Conservation (phyloP, 2,888 invertebrate genomes). For the Lithosia quadra region DNA sequence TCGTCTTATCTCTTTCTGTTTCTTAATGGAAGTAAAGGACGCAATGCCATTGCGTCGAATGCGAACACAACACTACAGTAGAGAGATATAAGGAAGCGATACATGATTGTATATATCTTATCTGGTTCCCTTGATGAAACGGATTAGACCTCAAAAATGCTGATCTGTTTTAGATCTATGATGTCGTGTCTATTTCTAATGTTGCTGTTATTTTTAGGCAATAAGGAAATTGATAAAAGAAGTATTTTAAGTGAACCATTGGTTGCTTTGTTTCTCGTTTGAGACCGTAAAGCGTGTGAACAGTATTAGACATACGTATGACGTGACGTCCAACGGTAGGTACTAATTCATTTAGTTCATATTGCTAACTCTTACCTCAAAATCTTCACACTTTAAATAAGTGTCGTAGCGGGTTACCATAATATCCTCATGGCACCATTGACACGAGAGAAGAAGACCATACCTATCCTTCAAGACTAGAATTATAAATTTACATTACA, state of each 20-base stretch:
- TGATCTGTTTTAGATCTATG: background rate
- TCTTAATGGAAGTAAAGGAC: slow-evolving; percentile 44
- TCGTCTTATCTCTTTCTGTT: slow-evolving; percentile 53
- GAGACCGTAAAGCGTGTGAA: background rate
- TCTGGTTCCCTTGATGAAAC: slow-evolving; percentile 29
- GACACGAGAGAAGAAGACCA: too few relatives aligned
- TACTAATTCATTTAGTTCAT: slow-evolving; percentile 4
- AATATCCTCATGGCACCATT: too few relatives aligned
- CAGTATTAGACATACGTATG: background rate
- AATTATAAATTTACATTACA: background rate
- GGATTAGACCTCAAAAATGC: slow-evolving; percentile 25
- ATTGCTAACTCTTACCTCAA: slow-evolving; percentile 1
- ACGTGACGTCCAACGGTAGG: background rate
- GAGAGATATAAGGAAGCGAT: slow-evolving; percentile 48
- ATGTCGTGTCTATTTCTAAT: slow-evolving; percentile 8
- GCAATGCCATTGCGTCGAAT: slow-evolving; percentile 34
- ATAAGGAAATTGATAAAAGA: background rate
- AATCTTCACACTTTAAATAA: too few relatives aligned
- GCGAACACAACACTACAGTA: slow-evolving; percentile 37
- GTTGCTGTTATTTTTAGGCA: slow-evolving; percentile 27
- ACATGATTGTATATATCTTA: slow-evolving; percentile 46
- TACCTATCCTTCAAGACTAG: background rate
- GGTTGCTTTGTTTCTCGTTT: background rate
- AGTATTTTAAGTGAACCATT: background rate
- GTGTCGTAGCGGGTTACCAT: background rate